A percentile compares a stretch with the other conserved stretches of the same genome.
Evolutionary conservation across 2,797 vertebrate genomes (phyloP).

Genomic region (Oreonectes daqikongensis): DNA sequence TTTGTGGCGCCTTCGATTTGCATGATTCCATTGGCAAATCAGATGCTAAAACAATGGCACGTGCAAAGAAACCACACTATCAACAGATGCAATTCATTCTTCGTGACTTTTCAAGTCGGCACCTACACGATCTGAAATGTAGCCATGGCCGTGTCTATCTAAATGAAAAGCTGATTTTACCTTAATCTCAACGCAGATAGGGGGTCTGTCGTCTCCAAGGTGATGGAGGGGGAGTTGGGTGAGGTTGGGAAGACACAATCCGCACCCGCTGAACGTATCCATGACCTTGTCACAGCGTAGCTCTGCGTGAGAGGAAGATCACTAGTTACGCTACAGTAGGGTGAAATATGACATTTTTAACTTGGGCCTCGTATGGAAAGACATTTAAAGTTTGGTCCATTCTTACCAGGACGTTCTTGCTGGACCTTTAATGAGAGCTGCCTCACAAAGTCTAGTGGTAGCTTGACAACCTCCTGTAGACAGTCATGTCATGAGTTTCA

Average conservation of each 20-base stretch:
- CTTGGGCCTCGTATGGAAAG: not conserved
- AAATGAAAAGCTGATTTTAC: constrained; percentile 61
- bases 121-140: not conserved
- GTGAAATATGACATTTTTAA: too few species aligned
- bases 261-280: constrained; percentile 93
- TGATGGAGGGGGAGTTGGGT: constrained; percentile 83
- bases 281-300: constrained; percentile 96
- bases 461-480: constrained; percentile 89
- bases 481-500: constrained; percentile 13
- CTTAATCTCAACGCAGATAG: constrained; percentile 97
- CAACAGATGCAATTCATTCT: not conserved
- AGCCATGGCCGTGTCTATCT: not conserved
- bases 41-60: not conserved
- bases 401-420: constrained; percentile 90
- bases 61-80: not conserved
- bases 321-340: not conserved
- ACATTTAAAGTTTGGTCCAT: constrained; percentile 26
- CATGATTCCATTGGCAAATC: not conserved
- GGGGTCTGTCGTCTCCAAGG: constrained; percentile 82
- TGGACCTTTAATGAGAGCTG: constrained; percentile 94
- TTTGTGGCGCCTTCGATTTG: not conserved
- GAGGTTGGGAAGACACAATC: constrained; percentile 94
- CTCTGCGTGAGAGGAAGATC: constrained; percentile 68
- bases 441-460: constrained; percentile 93
- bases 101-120: too few species aligned